phyloP scores from a whole-genome alignment of 2,113 vertebrate species.

The Podarcis muralis region DNA sequence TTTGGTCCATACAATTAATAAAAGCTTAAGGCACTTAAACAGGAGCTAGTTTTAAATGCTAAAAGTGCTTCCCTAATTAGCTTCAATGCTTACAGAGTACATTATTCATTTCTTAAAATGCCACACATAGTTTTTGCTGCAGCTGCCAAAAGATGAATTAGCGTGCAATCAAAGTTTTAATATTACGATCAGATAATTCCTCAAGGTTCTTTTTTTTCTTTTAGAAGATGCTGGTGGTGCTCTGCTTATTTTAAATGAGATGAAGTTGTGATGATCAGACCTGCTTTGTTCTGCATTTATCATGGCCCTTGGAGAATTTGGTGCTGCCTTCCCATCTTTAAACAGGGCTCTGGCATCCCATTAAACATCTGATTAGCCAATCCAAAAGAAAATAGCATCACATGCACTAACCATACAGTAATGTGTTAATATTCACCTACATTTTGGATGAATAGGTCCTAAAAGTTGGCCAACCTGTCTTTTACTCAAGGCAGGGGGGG shows the following conservation, averaged over 20 bases:
- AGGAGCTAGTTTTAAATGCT: constrained; percentile 69
- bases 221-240: not conserved
- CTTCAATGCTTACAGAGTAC: constrained; percentile 35
- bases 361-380: not conserved
- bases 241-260: not conserved
- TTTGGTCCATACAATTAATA: constrained; percentile 72
- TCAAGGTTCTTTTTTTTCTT: not conserved
- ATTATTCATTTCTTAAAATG: constrained; percentile 60
- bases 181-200: constrained; percentile 24
- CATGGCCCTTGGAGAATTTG: not conserved
- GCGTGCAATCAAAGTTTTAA: constrained; percentile 10
- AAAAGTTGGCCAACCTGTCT: not conserved
- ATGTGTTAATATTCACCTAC: not conserved
- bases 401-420: not conserved
- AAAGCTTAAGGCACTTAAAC: constrained; percentile 75
- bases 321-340: not conserved
- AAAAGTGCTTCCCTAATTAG: constrained; percentile 69
- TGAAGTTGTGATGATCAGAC: not conserved
- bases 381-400: not conserved
- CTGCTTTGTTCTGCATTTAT: not conserved
- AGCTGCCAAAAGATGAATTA: constrained; percentile 26
- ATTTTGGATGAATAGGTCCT: too few species aligned
- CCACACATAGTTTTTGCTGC: not conserved
- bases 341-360: not conserved
- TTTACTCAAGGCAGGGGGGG: not conserved